Percentiles rank a stretch among this genome's conserved stretches.
These are phyloP conservation scores for Aramus guarauna DNA, from an alignment of 2,113 vertebrate genomes.

Conservation along the genomic window DNA sequence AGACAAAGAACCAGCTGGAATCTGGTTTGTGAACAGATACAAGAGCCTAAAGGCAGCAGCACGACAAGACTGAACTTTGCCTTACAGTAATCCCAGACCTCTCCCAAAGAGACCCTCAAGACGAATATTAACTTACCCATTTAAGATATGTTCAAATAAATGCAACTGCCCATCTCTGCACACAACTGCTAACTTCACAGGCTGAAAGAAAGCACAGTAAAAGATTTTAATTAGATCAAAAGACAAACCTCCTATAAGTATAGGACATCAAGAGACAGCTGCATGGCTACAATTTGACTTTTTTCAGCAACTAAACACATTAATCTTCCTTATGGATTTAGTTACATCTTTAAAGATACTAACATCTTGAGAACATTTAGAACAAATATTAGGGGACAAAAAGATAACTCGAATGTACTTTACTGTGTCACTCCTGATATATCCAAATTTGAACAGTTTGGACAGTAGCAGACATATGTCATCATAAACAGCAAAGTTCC, in stretches of 20 bases:
- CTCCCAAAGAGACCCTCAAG: neutral
- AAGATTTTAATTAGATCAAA: neutral
- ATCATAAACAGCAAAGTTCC: neutral
- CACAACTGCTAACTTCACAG: slow-evolving; percentile 93
- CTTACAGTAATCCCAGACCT: neutral
- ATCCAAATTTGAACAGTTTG: neutral
- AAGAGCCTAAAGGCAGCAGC: neutral
- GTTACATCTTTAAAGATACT: too few species aligned
- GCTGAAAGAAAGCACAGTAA: slow-evolving; percentile 73
- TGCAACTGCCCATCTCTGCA: slow-evolving; percentile 94
- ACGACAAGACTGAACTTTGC: neutral
- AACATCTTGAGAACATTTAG: neutral
- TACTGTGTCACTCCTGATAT: neutral
- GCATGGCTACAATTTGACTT: neutral
- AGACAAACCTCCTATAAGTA: neutral
- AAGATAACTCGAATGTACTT: neutral
- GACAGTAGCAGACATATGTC: neutral
- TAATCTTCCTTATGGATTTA: too few species aligned
- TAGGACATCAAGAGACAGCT: neutral
- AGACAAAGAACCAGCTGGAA: neutral
- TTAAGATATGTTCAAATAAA: slow-evolving; percentile 96
- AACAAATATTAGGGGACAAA: neutral
- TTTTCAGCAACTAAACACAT: neutral
- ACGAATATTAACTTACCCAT: slow-evolving; percentile 84
- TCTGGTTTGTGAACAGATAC: neutral